Percentiles rank a stretch among this genome's conserved stretches.
These are phyloP conservation scores for Ormyrus labotus DNA, from an alignment of 2,888 invertebrate genomes.

Conservation along the genomic window DNA sequence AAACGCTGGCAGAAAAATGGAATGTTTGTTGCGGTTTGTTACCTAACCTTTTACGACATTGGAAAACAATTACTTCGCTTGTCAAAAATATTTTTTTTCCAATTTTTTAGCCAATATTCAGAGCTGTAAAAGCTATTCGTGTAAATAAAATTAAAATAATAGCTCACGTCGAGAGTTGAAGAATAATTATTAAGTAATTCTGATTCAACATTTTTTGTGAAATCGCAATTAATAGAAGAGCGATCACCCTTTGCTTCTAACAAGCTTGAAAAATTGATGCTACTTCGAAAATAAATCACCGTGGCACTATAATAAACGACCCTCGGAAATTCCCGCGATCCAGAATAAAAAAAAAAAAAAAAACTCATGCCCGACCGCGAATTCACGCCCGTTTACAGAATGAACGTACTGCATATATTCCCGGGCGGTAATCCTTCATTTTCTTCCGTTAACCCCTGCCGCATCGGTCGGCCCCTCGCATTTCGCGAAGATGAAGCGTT, in stretches of 20 bases:
- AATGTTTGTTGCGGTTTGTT: too few species aligned
- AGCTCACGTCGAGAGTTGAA: too few species aligned
- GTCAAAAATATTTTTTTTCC: too few species aligned
- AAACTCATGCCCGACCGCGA: neutral
- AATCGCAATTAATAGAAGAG: neutral
- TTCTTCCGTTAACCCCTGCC: neutral
- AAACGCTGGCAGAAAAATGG: too few species aligned
- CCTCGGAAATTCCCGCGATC: neutral
- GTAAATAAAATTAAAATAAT: too few species aligned
- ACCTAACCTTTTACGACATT: too few species aligned
- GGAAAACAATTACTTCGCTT: too few species aligned
- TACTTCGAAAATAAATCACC: constrained; percentile 8
- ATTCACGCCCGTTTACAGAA: constrained; percentile 12
- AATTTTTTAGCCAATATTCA: too few species aligned
- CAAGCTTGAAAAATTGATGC: constrained; percentile 18
- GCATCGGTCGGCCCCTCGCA: neutral
- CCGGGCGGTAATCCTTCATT: constrained; percentile 12
- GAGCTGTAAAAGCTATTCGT: too few species aligned
- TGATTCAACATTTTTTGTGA: too few species aligned
- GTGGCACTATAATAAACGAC: constrained; percentile 2
- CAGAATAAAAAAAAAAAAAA: too few species aligned
- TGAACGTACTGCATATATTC: constrained; percentile 5
- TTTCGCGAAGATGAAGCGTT: neutral
- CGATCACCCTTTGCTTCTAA: neutral
- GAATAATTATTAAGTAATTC: too few species aligned